Conservation (phyloP, 1,140 invertebrate species). For the Drosophila repleta region DNA sequence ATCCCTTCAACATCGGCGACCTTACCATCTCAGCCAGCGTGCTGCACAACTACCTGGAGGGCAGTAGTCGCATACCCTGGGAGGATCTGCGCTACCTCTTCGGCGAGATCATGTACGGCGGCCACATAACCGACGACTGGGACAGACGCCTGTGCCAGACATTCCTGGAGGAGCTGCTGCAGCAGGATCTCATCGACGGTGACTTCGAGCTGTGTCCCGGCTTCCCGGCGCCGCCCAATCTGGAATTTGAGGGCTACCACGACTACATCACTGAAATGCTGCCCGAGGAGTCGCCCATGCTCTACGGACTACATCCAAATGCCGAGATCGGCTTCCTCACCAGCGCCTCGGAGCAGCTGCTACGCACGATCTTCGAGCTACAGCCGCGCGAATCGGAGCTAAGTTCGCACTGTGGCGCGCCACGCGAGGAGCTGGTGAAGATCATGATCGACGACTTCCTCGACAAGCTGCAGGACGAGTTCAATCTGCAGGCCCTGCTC, state of each 20-base stretch:
- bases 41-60: slow-evolving; percentile 96
- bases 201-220: slow-evolving; percentile 93
- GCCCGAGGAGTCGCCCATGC: slow-evolving; percentile 93
- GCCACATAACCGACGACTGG: slow-evolving; percentile 98
- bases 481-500: slow-evolving; percentile 95
- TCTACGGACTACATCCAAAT: slow-evolving; percentile 97
- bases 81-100: slow-evolving; percentile 97
- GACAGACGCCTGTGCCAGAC: slow-evolving; percentile 94
- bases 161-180: slow-evolving; percentile 95
- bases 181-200: slow-evolving; percentile 93
- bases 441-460: slow-evolving; percentile 93
- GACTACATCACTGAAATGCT: slow-evolving; percentile 94
- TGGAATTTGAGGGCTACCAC: slow-evolving; percentile 95
- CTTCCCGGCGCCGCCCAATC: slow-evolving; percentile 93
- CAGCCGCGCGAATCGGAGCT: slow-evolving; percentile 94
- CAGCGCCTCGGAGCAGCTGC: slow-evolving; percentile 92
- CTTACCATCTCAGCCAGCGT: slow-evolving; percentile 96
- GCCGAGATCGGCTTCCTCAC: slow-evolving; percentile 98
- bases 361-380: slow-evolving; percentile 96
- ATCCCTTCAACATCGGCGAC: slow-evolving; percentile 94
- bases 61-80: slow-evolving; percentile 94
- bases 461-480: slow-evolving; percentile 95
- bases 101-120: slow-evolving; percentile 99
- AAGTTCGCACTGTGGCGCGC: slow-evolving; percentile 88
- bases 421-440: slow-evolving; percentile 94